Evolutionary conservation across 53 echinoderm and acorn worm genomes (phyloP), one percentile per base, ranked within the genome.

Genomic region (Mesocentrotus franciscanus): DNA sequence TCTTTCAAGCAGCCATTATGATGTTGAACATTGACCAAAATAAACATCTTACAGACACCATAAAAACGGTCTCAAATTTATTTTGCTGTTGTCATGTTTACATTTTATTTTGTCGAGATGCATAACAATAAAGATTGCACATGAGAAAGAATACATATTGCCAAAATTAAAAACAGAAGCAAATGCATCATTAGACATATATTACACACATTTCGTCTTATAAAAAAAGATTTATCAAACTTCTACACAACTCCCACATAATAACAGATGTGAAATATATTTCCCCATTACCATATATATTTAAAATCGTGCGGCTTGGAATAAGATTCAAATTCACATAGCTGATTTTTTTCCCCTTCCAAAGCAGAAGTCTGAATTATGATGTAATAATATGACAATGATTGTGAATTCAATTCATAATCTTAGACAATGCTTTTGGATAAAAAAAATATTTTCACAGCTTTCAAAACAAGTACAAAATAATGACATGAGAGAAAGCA

Each of bases 91-190:
- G 14, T 14, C 76, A 76, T 76, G 76, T 76, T 39, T 87, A 22
- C 8, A 85, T 24, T 87, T 87, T 87, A 87, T 87, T 87, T 58
- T 26, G 87, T 87, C 0, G 59, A 87, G 29, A 87, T 87, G 87
- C 87, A n/a, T 84, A 84, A 84, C 84, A 84, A 18, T 87, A 85
- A 10, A 87, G 14, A 87, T 85, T 85, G 85, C 85, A 85, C 85
- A 57, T 85, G 26, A 58, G 58, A 85, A 85, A 85, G 58, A 58
- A 57, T 27, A 58, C 85, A 85, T 55, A 55, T 85, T 85, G 85
- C 57, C 85, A 56, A 85, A 85, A 39, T 39, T 57, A 57, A 87
- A 87, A 55, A 32, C 11, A 87, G 27, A 87, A 58, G 58, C 57
- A 57, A 87, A 39, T 81, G 22, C 81, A 81, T 81, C 81, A 20